Conservation (phyloP, 2,888 invertebrate species). For the Philereme transversata region DNA sequence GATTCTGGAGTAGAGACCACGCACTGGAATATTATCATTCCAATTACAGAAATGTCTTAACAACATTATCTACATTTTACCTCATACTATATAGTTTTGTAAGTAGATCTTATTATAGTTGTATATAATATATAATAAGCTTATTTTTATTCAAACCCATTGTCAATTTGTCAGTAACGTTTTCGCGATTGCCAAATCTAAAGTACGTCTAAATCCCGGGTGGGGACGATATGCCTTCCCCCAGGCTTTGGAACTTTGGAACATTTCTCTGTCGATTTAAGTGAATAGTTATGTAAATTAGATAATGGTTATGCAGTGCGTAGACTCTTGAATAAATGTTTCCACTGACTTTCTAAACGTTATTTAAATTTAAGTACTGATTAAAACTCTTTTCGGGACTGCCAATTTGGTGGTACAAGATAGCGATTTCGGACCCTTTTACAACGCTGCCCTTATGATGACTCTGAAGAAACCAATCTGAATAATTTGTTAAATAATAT, state of each 20-base stretch:
- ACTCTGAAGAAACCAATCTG: too few species aligned
- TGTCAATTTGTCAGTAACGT: slow-evolving; percentile 29
- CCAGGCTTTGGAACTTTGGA: slow-evolving; percentile 9
- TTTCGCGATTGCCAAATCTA: slow-evolving; percentile 14
- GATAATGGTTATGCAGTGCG: slow-evolving; percentile 15
- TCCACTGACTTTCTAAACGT: neutral
- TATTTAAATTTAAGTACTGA: neutral
- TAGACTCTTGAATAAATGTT: neutral
- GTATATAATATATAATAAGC: neutral
- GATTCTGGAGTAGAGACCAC: too few species aligned
- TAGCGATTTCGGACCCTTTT: too few species aligned
- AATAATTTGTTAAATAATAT: too few species aligned
- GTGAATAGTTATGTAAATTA: slow-evolving; percentile 23
- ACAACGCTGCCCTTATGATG: too few species aligned
- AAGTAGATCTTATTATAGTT: too few species aligned
- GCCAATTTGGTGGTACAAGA: too few species aligned
- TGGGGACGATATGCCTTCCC: slow-evolving; percentile 17
- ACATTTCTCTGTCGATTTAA: slow-evolving; percentile 23
- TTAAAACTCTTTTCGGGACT: too few species aligned
- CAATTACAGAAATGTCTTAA: too few species aligned
- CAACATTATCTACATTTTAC: too few species aligned
- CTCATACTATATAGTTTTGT: too few species aligned
- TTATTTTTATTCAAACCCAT: slow-evolving; percentile 6
- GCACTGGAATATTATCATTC: too few species aligned
- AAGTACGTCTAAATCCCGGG: slow-evolving; percentile 23